These are phyloP conservation scores for Oncorhynchus gorbuscha DNA, from an alignment of 2,113 vertebrate genomes.

Conservation along the genomic window DNA sequence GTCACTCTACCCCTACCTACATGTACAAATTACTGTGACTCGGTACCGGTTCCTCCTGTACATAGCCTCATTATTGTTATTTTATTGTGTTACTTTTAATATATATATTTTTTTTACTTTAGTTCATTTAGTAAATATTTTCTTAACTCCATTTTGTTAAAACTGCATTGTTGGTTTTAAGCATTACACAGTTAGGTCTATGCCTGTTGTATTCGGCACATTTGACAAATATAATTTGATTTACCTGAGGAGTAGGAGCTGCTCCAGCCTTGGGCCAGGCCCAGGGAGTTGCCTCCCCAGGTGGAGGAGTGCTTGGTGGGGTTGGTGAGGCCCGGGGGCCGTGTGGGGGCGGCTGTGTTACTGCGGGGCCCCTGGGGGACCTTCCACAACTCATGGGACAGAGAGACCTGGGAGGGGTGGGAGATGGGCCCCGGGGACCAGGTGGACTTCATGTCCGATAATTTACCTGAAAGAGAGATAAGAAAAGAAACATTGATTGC, in stretches of 20 bases:
- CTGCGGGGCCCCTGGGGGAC: slow-evolving; percentile 84
- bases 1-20: too few relatives aligned
- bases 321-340: slow-evolving; percentile 91
- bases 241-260: slow-evolving; percentile 90
- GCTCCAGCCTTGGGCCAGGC: slow-evolving; percentile 85
- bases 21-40: too few relatives aligned
- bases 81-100: too few relatives aligned
- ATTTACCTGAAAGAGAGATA: slow-evolving; percentile 79
- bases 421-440: slow-evolving; percentile 93
- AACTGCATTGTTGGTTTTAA: too few relatives aligned
- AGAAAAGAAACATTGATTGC: background rate
- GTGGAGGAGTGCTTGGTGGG: slow-evolving; percentile 89
- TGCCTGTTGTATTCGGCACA: too few relatives aligned
- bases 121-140: too few relatives aligned
- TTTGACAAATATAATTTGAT: too few relatives aligned
- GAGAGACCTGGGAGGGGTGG: slow-evolving; percentile 85
- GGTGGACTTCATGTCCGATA: slow-evolving; percentile 95
- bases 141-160: too few relatives aligned
- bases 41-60: too few relatives aligned
- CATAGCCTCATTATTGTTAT: too few relatives aligned
- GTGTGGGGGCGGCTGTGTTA: slow-evolving; percentile 85
- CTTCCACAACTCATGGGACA: slow-evolving; percentile 97
- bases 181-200: too few relatives aligned
- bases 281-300: slow-evolving; percentile 89
- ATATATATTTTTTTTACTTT: too few relatives aligned